Evolutionary conservation across 2,113 vertebrate species (phyloP), one percentile per base, ranked within the genome.

Genomic region (Oreochromis tanganicae): DNA sequence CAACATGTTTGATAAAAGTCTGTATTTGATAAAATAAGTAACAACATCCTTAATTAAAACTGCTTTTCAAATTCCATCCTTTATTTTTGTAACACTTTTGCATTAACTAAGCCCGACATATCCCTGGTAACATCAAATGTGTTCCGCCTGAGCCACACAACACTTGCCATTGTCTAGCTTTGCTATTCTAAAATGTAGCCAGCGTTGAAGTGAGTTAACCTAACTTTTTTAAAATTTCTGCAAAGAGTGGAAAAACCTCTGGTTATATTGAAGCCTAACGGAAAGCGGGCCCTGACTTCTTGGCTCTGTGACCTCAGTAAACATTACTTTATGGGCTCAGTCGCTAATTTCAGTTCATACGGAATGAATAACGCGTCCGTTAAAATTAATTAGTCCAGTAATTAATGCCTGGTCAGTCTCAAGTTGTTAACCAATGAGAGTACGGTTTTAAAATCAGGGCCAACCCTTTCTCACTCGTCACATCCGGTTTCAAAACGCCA

Each of bases 371-470:
- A 24, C 5, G 0, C 0, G 1, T 71, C 19, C 2, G 2, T 43
- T 24, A 43, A 73, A 73, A 27, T 17, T 16, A 73, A 41, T 71
- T 14, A 43, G n/a, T 71, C 7, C 36, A 43, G 12, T 71, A 16
- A 71, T 43, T 43, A 24, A 14, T 68, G 61, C n/a, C 34, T 66
- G 0, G 3, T 5, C 63, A 68, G 11, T 71, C n/a, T 24, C 4
- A 68, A 24, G n/a, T 71, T 71, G 36, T 71, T 71, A 71, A 6
- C 66, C 12, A 24, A 24, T 71, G 66, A 43, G 66, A 41, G 19
- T 21, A 13, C 0, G 0, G n/a, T 41, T 68, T 68, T 21, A 41
- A 7, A 68, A 21, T 41, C 36, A 0, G 36, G n/a, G 4, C 63
- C 11, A 14, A 13, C 1, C 4, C 63, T 4, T 21, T 17, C 32